Evolutionary conservation across 2,888 invertebrate genomes (phyloP).

Genomic region (Ditylenchus weischeri): DNA sequence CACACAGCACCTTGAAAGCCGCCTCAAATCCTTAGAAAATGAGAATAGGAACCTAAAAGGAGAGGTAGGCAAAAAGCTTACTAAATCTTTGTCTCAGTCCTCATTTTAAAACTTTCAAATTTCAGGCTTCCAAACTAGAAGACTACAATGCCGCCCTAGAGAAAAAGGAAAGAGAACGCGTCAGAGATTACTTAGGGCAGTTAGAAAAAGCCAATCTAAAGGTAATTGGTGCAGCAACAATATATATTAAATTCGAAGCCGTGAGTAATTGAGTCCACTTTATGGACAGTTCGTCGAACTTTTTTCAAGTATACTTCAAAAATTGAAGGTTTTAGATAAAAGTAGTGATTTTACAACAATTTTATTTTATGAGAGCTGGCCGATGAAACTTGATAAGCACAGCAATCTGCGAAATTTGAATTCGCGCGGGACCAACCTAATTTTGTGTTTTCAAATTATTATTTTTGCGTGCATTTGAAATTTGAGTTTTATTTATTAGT

Average conservation of each 20-base stretch:
- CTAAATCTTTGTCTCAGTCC: neutral
- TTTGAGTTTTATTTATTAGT: too few relatives aligned
- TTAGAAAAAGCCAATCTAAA: slow-evolving; percentile 62
- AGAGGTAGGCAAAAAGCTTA: slow-evolving; percentile 32
- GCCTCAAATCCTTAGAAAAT: slow-evolving; percentile 29
- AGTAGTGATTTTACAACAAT: too few relatives aligned
- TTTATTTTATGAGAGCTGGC: too few relatives aligned
- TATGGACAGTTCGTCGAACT: neutral
- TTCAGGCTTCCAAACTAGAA: slow-evolving; percentile 65
- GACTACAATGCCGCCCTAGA: slow-evolving; percentile 81
- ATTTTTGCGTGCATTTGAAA: too few relatives aligned
- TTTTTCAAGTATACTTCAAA: neutral
- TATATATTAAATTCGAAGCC: neutral
- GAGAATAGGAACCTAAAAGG: slow-evolving; percentile 33
- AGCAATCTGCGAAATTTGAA: too few relatives aligned
- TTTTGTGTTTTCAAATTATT: too few relatives aligned
- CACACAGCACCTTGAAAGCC: slow-evolving; percentile 22
- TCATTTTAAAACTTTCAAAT: too few relatives aligned
- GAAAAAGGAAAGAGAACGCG: slow-evolving; percentile 80
- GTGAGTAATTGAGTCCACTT: neutral
- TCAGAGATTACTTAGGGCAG: slow-evolving; percentile 81
- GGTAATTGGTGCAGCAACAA: slow-evolving; percentile 26
- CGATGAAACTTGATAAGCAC: too few relatives aligned
- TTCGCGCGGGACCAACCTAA: too few relatives aligned
- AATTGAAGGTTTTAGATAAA: neutral